These are phyloP conservation scores for Orchesella cincta DNA, from an alignment of 1,140 invertebrate species.

Conservation along the genomic window DNA sequence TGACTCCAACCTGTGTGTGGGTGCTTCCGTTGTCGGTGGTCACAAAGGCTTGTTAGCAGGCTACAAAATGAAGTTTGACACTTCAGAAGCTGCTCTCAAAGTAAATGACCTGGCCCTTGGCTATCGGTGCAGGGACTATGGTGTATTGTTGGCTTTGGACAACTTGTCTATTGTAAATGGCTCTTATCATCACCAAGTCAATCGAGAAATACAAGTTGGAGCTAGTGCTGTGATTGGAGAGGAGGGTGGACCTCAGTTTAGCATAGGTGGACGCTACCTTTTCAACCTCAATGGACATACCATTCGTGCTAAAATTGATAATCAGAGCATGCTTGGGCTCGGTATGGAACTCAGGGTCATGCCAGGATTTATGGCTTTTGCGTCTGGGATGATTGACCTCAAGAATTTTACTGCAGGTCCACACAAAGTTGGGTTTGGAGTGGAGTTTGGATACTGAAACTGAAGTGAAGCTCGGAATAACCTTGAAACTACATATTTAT, in stretches of 20 bases:
- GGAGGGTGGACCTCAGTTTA: neutral
- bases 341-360: neutral
- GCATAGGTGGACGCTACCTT: neutral
- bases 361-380: neutral
- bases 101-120: neutral
- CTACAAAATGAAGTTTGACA: constrained; percentile 8
- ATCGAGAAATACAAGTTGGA: neutral
- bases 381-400: neutral
- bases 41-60: constrained; percentile 66
- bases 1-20: constrained; percentile 60
- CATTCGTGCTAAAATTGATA: constrained; percentile 10
- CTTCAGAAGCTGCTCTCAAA: neutral
- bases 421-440: constrained; percentile 10
- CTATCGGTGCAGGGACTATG: neutral
- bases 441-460: constrained; percentile 7
- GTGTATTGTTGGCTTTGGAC: neutral
- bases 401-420: neutral
- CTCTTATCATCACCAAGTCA: constrained; percentile 16
- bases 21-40: constrained; percentile 78
- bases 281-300: neutral
- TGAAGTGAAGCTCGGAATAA: no score
- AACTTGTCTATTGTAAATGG: neutral
- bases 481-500: no score
- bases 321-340: constrained; percentile 6
- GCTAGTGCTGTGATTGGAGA: neutral